Conservation (phyloP, 2,888 invertebrate species). For the Volucella zonaria region DNA sequence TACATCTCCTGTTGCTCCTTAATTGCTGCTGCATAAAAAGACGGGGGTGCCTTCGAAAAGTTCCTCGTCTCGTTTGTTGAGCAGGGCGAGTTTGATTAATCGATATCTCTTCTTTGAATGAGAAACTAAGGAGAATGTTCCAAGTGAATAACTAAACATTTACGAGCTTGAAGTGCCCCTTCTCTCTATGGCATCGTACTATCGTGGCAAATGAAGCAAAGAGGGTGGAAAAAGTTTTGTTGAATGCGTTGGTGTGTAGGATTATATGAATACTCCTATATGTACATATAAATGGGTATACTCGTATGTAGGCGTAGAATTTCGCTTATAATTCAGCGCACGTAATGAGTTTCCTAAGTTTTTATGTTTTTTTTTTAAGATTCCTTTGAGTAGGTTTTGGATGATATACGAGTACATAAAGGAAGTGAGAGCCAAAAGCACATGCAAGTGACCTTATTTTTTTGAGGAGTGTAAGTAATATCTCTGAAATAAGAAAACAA, state of each 20-base stretch:
- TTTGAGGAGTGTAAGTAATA: too few relatives aligned
- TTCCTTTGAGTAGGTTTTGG: too few relatives aligned
- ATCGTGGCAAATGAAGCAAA: conserved; percentile 1
- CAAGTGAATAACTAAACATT: conserved; percentile 5
- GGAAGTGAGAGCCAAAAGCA: too few relatives aligned
- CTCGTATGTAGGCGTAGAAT: not conserved
- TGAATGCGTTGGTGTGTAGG: not conserved
- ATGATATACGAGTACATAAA: too few relatives aligned
- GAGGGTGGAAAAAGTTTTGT: not conserved
- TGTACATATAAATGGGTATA: not conserved
- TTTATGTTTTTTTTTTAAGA: not conserved
- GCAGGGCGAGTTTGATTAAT: conserved; percentile 31
- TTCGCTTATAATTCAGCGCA: conserved; percentile 5
- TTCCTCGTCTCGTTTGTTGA: conserved; percentile 18
- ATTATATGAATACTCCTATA: not conserved
- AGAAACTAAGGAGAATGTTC: not conserved
- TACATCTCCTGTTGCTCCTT: conserved; percentile 50
- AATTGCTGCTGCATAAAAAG: conserved; percentile 23
- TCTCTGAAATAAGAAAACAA: too few relatives aligned
- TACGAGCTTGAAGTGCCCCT: not conserved
- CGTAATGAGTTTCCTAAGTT: conserved; percentile 17
- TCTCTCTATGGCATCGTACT: too few relatives aligned
- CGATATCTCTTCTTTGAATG: conserved; percentile 32
- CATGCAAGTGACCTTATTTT: too few relatives aligned
- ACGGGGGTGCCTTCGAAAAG: conserved; percentile 7